Evolutionary conservation across 2,888 invertebrate species (phyloP), one percentile per base, ranked within the genome.

Genomic region (Drosophila gaucha): DNA sequence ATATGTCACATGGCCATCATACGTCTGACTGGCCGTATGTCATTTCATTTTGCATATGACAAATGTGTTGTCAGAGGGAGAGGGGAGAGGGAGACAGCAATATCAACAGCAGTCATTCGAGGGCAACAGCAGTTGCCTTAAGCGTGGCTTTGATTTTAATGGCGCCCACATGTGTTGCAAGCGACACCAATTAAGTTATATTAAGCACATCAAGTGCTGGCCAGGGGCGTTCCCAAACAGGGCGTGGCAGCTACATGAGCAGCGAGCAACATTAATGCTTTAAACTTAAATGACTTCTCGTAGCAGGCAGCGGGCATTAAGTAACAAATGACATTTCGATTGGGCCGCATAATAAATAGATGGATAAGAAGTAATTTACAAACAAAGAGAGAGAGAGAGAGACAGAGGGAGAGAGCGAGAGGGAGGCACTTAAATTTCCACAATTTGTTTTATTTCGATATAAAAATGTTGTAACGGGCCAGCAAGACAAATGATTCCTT

Each of bases 401-500:
- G 20, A 18, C 16, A 49, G n/a, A 20, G 24, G 28, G 12, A 20
- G 6, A n/a, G 26, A 30, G 20, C 0, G 2, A 9, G 36, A 30
- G 43, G 60, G 54, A 52, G 41, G 5, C 62, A 66, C 69, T 82
- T 74, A 67, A 80, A 78, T 70, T 74, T 78, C 26, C 52, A 78
- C 86, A 85, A 82, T 82, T 87, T 87, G 69, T 85, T 71, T 74
- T 60, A 66, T 85, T 87, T 78, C 51, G 64, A 68, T 62, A 75
- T 49, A 66, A 51, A 62, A 73, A 67, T 30, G 39, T 38, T 46
- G 16, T 20, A 8, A 35, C n/a, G 35, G 33, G 12, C 26, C 78
- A 44, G 58, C 14, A 82, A 82, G 88, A 82, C 86, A 87, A 82
- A 88, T 88, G 84, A 63, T 43, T 43, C 65, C 39, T 58, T 65